Conservation (phyloP, 2,797 vertebrate genomes). For the Emys orbicularis region DNA sequence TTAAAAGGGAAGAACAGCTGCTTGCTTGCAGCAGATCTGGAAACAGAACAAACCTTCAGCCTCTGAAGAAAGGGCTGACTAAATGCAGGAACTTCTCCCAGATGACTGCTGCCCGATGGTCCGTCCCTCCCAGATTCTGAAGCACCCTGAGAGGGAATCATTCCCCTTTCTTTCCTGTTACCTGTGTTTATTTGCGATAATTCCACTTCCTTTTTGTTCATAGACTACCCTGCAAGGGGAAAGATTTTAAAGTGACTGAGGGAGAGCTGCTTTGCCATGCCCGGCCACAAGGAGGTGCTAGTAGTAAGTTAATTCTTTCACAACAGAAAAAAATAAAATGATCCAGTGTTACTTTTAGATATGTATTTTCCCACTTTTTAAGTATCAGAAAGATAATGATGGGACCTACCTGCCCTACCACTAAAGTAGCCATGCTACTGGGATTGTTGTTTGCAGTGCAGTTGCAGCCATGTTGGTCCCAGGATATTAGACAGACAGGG, state of each 20-base stretch:
- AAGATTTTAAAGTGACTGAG: neutral
- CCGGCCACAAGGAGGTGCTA: neutral
- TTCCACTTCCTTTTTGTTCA: neutral
- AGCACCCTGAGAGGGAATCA: neutral
- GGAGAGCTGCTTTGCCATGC: neutral
- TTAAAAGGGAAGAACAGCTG: neutral
- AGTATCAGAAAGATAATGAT: neutral
- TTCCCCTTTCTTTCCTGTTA: neutral
- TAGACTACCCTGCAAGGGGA: neutral
- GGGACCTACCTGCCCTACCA: no score
- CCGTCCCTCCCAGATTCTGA: neutral
- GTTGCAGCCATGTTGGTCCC: neutral
- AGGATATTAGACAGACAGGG: neutral
- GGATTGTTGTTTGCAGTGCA: neutral
- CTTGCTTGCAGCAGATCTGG: neutral
- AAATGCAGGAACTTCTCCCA: neutral
- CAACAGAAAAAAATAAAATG: neutral
- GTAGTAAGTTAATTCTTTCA: neutral
- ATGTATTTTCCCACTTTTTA: neutral
- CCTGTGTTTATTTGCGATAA: neutral
- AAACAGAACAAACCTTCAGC: neutral
- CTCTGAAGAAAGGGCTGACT: neutral
- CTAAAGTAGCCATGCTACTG: neutral
- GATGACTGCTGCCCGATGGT: neutral
- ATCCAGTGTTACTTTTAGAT: neutral